These are phyloP conservation scores for Eulemur rubriventer DNA, from an alignment of 2,797 vertebrate genomes.

Conservation along the genomic window DNA sequence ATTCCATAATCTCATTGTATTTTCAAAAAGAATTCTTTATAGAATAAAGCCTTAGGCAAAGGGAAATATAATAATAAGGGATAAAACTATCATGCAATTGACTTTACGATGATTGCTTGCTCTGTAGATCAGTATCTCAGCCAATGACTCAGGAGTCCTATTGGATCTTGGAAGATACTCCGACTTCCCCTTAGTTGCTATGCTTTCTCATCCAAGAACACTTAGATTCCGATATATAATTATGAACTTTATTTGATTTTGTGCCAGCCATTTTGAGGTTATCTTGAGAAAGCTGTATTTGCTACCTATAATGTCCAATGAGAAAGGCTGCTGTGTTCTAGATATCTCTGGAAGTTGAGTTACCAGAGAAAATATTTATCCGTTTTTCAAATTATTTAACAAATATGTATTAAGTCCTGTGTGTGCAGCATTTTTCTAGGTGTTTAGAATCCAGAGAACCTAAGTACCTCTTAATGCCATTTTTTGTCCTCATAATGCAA, in stretches of 20 bases:
- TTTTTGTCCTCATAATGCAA: neutral
- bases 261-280: neutral
- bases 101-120: slow-evolving; percentile 34
- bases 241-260: slow-evolving; percentile 7
- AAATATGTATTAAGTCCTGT: neutral
- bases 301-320: neutral
- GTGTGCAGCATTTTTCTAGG: neutral
- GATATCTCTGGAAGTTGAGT: neutral
- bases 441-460: neutral
- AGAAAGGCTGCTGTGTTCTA: neutral
- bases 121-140: neutral
- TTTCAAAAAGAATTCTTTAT: slow-evolving; percentile 23
- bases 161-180: neutral
- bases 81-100: neutral
- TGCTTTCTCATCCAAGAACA: neutral
- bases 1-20: neutral
- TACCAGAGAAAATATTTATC: neutral
- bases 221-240: neutral
- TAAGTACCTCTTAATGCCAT: neutral
- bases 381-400: neutral
- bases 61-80: neutral
- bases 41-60: slow-evolving; percentile 4
- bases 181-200: neutral
- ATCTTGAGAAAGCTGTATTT: neutral
- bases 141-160: neutral